Percentiles rank a stretch among this genome's conserved stretches.
phyloP scores from a whole-genome alignment of 2,113 vertebrate species.

The Cryptomyrus ogoouensis region DNA sequence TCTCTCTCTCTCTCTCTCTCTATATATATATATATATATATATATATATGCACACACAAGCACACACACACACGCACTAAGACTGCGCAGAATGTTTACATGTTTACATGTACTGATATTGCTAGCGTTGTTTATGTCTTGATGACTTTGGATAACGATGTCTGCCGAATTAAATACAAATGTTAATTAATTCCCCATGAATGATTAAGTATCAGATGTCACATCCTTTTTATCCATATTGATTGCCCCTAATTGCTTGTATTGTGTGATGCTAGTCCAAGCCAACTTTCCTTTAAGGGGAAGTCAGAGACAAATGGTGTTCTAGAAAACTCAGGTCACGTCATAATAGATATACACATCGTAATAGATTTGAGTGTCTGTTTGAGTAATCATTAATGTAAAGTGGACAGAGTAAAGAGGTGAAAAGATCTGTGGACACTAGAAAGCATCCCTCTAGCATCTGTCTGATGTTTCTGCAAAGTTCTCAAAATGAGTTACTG shows the following conservation, averaged over 20 bases:
- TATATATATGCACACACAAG: too few relatives aligned
- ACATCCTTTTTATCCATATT: neutral
- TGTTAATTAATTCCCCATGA: neutral
- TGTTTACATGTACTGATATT: neutral
- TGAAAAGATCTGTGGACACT: neutral
- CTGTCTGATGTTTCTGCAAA: neutral
- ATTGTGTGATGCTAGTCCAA: neutral
- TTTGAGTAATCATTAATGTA: neutral
- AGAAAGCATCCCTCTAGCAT: neutral
- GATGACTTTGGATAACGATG: neutral
- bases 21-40: neutral
- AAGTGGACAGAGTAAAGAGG: neutral
- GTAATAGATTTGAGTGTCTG: neutral
- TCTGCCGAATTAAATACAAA: neutral
- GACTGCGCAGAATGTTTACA: neutral
- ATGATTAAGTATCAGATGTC: constrained; percentile 2
- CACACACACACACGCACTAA: neutral
- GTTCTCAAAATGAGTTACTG: neutral
- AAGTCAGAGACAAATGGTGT: neutral
- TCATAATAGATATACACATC: neutral
- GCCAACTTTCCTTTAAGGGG: neutral
- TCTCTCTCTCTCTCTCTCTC: neutral
- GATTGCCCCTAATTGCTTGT: neutral
- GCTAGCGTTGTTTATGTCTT: neutral
- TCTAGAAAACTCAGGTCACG: neutral